Evolutionary conservation across 2,888 invertebrate genomes (phyloP), one percentile per base, ranked within the genome.

Genomic region (Hirtodrosophila alboralis): DNA sequence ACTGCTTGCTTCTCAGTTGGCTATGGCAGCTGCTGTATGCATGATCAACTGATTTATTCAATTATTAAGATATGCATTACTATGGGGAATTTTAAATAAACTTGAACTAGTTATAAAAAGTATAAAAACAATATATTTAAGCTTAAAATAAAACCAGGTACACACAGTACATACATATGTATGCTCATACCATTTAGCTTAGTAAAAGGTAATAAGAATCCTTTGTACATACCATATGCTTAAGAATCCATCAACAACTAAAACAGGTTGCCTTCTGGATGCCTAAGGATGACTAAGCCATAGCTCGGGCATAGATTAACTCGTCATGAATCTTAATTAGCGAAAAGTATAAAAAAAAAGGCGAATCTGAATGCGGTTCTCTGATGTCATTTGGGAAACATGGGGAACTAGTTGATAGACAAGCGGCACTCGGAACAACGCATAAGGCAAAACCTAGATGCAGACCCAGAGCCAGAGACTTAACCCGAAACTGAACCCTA

Each of bases 251-350:
- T 14, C 30, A 23, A n/a, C 45, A 30, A 30, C 34, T 21, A 28
- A 37, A 28, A 26, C 34, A n/a, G 33, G 12, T 23, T 30, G 30
- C n/a, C 6, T 7, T 6, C 6, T 7, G 8, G 23, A 6, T 23
- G 6, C 23, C 23, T 23, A 6, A 1, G 4, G 4, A 23, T 8
- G 4, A 23, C 23, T 23, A 23, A 23, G 23, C 23, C 23, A 23
- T 7, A 2, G 23, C 49, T 33, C 44, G 26, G 43, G 27, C 38
- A 36, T 49, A 72, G 67, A 72, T 69, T 72, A 69, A 67, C 73
- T 73, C 73, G 67, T 71, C 73, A 72, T 69, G 69, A 69, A 69
- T 69, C 70, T 70, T 68, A 70, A 70, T 63, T 53, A 70, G 74
- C 62, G 8, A 23, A n/a, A 8, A 23, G 1, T 8, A 23, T 26